phyloP scores from a whole-genome alignment of 2,888 invertebrate genomes.

The Drosophila anomelani region DNA sequence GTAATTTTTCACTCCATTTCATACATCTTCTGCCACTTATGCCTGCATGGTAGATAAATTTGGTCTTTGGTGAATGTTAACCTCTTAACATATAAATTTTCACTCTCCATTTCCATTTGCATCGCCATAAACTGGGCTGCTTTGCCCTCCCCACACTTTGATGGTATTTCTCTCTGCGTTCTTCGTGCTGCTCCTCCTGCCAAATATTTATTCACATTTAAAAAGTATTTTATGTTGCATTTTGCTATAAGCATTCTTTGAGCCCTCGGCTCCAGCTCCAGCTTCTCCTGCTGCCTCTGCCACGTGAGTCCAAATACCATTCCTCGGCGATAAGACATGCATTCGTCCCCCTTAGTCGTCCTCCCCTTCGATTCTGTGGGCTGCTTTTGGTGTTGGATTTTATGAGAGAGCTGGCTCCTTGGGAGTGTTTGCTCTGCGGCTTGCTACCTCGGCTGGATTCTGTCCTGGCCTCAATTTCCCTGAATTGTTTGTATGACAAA shows the following conservation, averaged over 20 bases:
- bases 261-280: conserved; percentile 1
- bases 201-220: conserved; percentile 70
- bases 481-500: conserved; percentile 72
- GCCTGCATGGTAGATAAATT: conserved; percentile 23
- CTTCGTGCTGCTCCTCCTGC: conserved; percentile 10
- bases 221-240: conserved; percentile 75
- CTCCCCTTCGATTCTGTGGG: not conserved
- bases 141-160: conserved; percentile 18
- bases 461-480: conserved; percentile 3
- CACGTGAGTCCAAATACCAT: conserved; percentile 52
- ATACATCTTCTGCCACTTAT: conserved; percentile 2
- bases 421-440: conserved; percentile 57
- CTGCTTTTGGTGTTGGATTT: conserved; percentile 37
- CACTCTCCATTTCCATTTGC: conserved; percentile 44
- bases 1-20: conserved; percentile 28
- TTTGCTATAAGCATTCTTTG: conserved; percentile 59
- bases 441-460: not conserved
- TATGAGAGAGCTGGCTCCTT: conserved; percentile 39
- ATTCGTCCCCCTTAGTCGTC: conserved; percentile 26
- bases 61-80: conserved; percentile 27
- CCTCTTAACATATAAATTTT: conserved; percentile 41
- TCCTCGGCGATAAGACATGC: conserved; percentile 69
- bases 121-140: conserved; percentile 6
- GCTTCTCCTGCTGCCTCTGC: not conserved
- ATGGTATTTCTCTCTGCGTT: conserved; percentile 24